Evolutionary conservation across 2,113 vertebrate species (phyloP).

Genomic region (Sapajus apella): DNA sequence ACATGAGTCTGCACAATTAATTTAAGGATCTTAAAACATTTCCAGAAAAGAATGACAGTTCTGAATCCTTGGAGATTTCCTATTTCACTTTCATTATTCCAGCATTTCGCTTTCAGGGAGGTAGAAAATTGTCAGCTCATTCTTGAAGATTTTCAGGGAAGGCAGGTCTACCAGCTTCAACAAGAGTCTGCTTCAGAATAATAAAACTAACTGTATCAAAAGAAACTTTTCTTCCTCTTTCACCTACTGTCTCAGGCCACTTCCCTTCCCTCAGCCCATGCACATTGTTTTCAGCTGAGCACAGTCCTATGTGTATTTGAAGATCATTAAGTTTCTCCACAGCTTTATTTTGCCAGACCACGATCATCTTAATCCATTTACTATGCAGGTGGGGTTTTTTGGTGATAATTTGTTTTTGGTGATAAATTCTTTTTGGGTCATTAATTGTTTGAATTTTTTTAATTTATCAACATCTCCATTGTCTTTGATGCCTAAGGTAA

Average conservation of each 20-base stretch:
- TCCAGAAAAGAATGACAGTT: too few relatives aligned
- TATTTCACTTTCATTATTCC: neutral
- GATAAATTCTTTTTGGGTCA: neutral
- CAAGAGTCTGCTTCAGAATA: too few relatives aligned
- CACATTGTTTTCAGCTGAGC: neutral
- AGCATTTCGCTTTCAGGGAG: neutral
- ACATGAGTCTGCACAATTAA: too few relatives aligned
- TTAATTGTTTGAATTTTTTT: neutral
- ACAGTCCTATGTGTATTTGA: neutral
- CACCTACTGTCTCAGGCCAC: neutral
- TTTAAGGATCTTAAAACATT: neutral
- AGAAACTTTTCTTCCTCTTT: neutral
- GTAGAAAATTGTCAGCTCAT: neutral
- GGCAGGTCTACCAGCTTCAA: neutral
- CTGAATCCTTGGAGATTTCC: too few relatives aligned
- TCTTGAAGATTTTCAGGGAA: neutral
- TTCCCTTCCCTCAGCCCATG: neutral
- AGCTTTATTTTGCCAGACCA: neutral
- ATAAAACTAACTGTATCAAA: neutral
- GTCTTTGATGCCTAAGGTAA: neutral
- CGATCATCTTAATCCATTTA: neutral
- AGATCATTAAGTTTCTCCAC: neutral
- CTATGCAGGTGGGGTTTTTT: neutral
- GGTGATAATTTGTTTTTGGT: neutral
- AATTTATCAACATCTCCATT: neutral